A percentile compares a stretch with the other conserved stretches of the same genome.
Evolutionary conservation across 2,113 vertebrate genomes (phyloP).

Genomic region (Ondatra zibethicus): DNA sequence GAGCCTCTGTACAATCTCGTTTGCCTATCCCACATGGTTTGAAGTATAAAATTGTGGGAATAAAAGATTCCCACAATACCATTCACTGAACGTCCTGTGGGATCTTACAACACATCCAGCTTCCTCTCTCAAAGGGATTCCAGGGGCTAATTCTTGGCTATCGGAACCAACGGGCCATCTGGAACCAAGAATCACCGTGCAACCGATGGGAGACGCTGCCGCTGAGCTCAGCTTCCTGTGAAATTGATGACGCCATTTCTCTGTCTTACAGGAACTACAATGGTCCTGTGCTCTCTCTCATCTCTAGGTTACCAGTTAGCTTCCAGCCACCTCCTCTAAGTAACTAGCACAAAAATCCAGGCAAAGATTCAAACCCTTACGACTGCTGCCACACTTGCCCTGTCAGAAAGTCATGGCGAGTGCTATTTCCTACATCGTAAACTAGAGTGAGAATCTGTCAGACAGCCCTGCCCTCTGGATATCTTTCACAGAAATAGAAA

Average conservation of each 20-base stretch:
- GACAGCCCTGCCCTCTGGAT: not conserved
- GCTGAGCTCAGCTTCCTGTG: not conserved
- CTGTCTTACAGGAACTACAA: not conserved
- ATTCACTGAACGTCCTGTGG: not conserved
- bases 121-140: not conserved
- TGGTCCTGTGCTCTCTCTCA: not conserved
- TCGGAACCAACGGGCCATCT: not conserved
- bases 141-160: not conserved
- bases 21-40: not conserved
- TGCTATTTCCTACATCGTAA: not conserved
- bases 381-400: not conserved
- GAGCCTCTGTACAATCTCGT: not conserved
- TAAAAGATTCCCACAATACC: not conserved
- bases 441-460: not conserved
- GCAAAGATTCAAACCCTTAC: not conserved
- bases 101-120: not conserved
- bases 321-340: not conserved
- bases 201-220: not conserved
- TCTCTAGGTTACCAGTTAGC: not conserved
- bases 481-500: not conserved
- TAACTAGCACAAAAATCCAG: not conserved
- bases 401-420: not conserved
- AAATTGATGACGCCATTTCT: not conserved
- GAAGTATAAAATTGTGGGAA: too few relatives aligned
- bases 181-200: not conserved